phyloP scores from a whole-genome alignment of 2,888 invertebrate genomes.

The Nysson spinosus region DNA sequence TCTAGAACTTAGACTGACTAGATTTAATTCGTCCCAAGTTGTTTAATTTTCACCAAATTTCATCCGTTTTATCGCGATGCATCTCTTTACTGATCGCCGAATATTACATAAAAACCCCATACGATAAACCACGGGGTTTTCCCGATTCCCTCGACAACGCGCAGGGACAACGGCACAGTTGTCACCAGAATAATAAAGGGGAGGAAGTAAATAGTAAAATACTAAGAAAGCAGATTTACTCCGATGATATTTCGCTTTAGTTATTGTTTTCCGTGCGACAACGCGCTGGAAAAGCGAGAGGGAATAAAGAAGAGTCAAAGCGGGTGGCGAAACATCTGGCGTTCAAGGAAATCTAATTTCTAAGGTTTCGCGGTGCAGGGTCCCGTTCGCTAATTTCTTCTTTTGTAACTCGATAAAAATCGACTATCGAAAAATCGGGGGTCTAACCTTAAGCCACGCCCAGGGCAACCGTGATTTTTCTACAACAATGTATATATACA shows the following conservation, averaged over 20 bases:
- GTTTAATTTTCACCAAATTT: too few relatives aligned
- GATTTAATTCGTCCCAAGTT: too few relatives aligned
- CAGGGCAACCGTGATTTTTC: slow-evolving; percentile 6
- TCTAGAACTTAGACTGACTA: too few relatives aligned
- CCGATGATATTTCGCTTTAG: slow-evolving; percentile 10
- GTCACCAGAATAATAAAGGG: too few relatives aligned
- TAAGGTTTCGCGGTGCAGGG: slow-evolving; percentile 50
- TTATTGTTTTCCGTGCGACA: slow-evolving; percentile 42
- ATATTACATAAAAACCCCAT: too few relatives aligned
- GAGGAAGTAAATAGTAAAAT: slow-evolving; percentile 8
- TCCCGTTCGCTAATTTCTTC: slow-evolving; percentile 59
- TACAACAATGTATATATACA: too few relatives aligned
- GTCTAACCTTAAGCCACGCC: slow-evolving; percentile 15
- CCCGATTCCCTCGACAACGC: too few relatives aligned
- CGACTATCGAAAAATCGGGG: slow-evolving; percentile 49
- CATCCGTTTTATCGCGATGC: too few relatives aligned
- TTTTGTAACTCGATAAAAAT: slow-evolving; percentile 71
- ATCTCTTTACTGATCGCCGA: too few relatives aligned
- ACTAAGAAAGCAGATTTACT: slow-evolving; percentile 4
- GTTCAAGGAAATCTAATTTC: slow-evolving; percentile 72
- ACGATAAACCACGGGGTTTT: too few relatives aligned
- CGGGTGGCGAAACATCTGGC: slow-evolving; percentile 69
- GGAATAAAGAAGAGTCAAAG: slow-evolving; percentile 30
- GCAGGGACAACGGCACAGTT: too few relatives aligned
- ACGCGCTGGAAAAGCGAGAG: slow-evolving; percentile 40